phyloP scores from a whole-genome alignment of 2,113 vertebrate genomes.

The Corythoichthys haematopterus region DNA sequence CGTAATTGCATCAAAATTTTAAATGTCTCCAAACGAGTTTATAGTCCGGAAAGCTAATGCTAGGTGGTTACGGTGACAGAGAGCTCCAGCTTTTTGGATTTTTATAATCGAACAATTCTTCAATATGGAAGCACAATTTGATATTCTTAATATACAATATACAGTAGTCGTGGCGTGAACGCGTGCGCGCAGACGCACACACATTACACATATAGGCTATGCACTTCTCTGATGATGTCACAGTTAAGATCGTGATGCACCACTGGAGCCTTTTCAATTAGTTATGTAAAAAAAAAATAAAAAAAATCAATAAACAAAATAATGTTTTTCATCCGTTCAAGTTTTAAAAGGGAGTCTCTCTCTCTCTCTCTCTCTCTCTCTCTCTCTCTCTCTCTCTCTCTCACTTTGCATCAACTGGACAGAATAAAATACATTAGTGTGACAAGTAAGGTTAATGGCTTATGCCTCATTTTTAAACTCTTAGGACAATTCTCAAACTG shows the following conservation, averaged over 20 bases:
- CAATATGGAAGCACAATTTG: neutral
- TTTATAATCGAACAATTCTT: neutral
- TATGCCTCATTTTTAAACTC: too few relatives aligned
- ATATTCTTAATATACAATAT: neutral
- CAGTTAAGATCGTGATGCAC: neutral
- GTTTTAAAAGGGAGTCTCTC: neutral
- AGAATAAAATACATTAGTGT: too few relatives aligned
- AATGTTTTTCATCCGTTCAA: neutral
- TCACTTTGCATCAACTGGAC: too few relatives aligned
- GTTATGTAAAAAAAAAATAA: neutral
- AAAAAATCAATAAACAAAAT: neutral
- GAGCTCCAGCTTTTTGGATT: neutral
- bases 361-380: too few relatives aligned
- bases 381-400: too few relatives aligned
- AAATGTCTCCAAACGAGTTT: neutral
- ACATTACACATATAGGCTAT: neutral
- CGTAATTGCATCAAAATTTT: neutral
- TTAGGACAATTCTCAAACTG: too few relatives aligned
- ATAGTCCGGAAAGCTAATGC: conserved; percentile 32
- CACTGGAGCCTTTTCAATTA: neutral
- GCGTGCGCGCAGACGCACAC: neutral
- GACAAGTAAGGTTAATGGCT: too few relatives aligned
- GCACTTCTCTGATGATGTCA: neutral
- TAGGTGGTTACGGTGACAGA: conserved; percentile 21
- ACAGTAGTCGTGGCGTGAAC: neutral